These are phyloP conservation scores for Helogale parvula DNA, from an alignment of 2,113 vertebrate genomes.

Conservation along the genomic window DNA sequence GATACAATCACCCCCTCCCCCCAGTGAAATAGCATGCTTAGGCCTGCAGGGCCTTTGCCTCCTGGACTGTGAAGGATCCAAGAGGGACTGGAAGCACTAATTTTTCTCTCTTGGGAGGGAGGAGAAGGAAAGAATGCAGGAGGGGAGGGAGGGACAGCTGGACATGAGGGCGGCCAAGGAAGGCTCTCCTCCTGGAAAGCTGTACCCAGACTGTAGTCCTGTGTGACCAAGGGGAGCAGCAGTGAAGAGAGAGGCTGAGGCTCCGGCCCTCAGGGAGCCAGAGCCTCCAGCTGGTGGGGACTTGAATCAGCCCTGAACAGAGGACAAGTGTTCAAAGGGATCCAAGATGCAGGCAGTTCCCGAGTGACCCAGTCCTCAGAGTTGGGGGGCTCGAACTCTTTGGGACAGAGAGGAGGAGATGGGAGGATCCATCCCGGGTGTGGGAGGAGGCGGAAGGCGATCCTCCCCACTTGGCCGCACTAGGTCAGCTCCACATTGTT, in stretches of 20 bases:
- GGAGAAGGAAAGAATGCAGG: not conserved
- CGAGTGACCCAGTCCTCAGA: not conserved
- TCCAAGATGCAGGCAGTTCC: constrained; percentile 45
- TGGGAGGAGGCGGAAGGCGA: not conserved
- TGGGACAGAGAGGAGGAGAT: constrained; percentile 11
- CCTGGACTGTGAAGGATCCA: not conserved
- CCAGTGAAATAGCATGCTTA: constrained; percentile 48
- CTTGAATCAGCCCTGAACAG: constrained; percentile 19
- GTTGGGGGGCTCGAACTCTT: not conserved
- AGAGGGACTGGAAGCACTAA: constrained; percentile 54
- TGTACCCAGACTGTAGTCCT: constrained; percentile 19
- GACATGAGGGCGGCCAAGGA: not conserved
- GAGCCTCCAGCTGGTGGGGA: not conserved
- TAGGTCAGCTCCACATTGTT: constrained; percentile 90
- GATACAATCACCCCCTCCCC: not conserved
- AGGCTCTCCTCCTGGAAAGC: not conserved
- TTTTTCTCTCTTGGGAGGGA: not conserved
- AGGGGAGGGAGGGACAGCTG: not conserved
- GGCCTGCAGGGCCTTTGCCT: constrained; percentile 14
- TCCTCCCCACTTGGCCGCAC: not conserved
- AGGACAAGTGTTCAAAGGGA: constrained; percentile 54
- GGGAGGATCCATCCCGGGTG: not conserved
- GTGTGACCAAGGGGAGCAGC: constrained; percentile 48
- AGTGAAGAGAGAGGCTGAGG: constrained; percentile 14
- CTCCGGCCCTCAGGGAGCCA: constrained; percentile 41